phyloP scores from a whole-genome alignment of 2,113 vertebrate species.

The Polyodon spathula region DNA sequence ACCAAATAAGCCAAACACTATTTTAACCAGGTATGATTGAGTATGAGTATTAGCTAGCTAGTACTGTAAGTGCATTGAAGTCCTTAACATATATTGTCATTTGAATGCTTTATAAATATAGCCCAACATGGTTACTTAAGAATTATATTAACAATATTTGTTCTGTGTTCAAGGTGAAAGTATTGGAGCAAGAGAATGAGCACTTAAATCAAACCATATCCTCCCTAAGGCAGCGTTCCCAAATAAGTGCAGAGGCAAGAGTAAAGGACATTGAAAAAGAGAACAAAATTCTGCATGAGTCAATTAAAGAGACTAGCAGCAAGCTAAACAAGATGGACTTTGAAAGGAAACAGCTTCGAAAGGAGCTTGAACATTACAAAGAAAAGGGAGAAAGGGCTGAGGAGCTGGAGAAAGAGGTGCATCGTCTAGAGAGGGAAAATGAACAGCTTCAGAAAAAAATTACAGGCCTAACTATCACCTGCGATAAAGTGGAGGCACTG shows the following conservation, averaged over 20 bases:
- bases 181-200: constrained; percentile 89
- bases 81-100: no score
- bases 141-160: neutral
- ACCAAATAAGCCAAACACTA: no score
- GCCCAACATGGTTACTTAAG: neutral
- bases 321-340: constrained; percentile 90
- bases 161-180: constrained; percentile 66
- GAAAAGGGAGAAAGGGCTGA: constrained; percentile 86
- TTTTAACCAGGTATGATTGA: no score
- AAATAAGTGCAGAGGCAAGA: constrained; percentile 85
- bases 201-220: constrained; percentile 80
- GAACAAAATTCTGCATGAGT: constrained; percentile 88
- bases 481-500: constrained; percentile 81
- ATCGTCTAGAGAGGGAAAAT: constrained; percentile 78
- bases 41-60: no score
- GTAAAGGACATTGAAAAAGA: constrained; percentile 94
- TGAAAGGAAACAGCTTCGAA: constrained; percentile 83
- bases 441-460: constrained; percentile 86
- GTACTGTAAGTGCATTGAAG: no score
- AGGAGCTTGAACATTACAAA: constrained; percentile 82
- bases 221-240: constrained; percentile 82
- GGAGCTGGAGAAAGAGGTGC: constrained; percentile 76
- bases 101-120: no score
- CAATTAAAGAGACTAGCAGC: constrained; percentile 85
- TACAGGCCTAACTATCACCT: constrained; percentile 79